Conservation (phyloP, 1,140 invertebrate species). For the Samia ricini region DNA sequence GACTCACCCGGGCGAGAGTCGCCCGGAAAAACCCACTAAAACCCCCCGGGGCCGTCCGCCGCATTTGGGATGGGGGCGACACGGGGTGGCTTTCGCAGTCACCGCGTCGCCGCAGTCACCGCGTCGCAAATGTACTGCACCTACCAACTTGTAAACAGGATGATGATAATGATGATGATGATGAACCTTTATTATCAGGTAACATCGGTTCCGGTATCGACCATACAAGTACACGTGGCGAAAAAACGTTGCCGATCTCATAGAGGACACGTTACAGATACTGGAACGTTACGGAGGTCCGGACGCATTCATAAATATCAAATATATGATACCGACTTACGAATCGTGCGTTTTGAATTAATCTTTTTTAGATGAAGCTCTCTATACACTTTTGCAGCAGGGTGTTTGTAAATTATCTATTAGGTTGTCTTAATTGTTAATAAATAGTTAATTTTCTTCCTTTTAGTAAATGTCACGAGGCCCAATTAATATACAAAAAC, state of each 20-base stretch:
- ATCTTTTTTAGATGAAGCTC: not conserved
- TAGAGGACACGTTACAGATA: constrained; percentile 94
- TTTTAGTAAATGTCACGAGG: no score
- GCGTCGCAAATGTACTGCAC: no score
- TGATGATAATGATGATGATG: no score
- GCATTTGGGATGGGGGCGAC: no score
- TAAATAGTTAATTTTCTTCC: no score
- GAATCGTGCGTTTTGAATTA: constrained; percentile 93
- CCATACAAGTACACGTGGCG: constrained; percentile 82
- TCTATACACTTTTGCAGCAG: not conserved
- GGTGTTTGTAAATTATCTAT: not conserved
- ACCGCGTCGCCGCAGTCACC: no score
- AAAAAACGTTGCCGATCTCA: constrained; percentile 92
- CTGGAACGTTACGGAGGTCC: constrained; percentile 93
- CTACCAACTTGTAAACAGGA: no score
- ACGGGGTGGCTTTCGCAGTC: no score
- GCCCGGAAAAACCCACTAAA: no score
- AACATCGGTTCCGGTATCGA: constrained; percentile 88
- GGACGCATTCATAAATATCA: constrained; percentile 97
- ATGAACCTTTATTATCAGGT: constrained; percentile 63
- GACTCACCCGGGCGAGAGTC: no score
- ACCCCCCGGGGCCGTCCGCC: no score
- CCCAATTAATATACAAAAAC: no score
- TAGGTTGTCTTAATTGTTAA: not conserved
- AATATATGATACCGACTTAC: constrained; percentile 97